These are phyloP conservation scores for Elachura formosa DNA, from an alignment of 2,113 vertebrate species.

Conservation along the genomic window DNA sequence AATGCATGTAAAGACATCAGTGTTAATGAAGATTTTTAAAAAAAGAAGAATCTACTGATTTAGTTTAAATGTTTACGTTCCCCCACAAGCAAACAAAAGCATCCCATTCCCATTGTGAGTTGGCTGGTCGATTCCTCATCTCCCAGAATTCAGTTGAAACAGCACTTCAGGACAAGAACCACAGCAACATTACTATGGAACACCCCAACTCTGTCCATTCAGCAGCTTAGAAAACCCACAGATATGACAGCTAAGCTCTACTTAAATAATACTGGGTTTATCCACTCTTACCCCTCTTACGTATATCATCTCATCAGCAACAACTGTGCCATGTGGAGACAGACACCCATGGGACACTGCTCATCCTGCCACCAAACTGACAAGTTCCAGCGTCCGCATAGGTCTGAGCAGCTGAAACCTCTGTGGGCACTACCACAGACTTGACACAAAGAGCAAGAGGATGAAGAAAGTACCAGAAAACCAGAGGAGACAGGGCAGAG, in stretches of 20 bases:
- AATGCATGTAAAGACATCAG: neutral
- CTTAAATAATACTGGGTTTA: neutral
- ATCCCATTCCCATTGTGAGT: neutral
- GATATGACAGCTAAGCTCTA: neutral
- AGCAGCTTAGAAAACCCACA: neutral
- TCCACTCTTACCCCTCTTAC: neutral
- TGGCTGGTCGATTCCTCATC: neutral
- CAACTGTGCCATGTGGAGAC: neutral
- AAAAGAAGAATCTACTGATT: neutral
- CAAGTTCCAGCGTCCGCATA: accelerated
- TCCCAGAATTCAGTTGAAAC: neutral
- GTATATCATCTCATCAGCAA: neutral
- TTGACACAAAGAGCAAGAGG: neutral
- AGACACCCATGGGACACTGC: neutral
- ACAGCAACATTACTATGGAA: neutral
- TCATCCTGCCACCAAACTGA: neutral
- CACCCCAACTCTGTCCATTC: neutral
- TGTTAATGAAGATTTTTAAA: neutral
- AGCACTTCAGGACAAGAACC: neutral
- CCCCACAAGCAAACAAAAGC: neutral
- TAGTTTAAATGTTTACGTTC: neutral
- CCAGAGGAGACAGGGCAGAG: neutral
- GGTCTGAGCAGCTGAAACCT: neutral
- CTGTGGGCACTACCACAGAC: neutral
- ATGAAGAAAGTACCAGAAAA: neutral